These are phyloP conservation scores for Chiroxiphia lanceolata DNA, from an alignment of 2,797 vertebrate genomes.

Conservation along the genomic window DNA sequence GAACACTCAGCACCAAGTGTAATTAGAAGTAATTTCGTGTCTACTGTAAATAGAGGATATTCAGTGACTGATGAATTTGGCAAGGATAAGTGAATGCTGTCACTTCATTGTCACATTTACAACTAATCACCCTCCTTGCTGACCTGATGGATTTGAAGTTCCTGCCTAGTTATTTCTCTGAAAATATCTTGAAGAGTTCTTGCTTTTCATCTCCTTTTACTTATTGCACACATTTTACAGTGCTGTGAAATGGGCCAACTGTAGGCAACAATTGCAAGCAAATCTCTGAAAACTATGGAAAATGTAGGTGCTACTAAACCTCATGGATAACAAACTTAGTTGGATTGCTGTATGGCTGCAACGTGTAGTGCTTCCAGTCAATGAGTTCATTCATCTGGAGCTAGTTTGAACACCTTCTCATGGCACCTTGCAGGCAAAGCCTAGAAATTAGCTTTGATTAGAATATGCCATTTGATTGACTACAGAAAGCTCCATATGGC, in stretches of 20 bases:
- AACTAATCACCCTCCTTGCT: not conserved
- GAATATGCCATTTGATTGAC: not conserved
- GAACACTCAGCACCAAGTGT: not conserved
- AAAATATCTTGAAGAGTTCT: not conserved
- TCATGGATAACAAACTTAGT: not conserved
- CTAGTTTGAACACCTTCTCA: not conserved
- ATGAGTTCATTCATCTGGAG: not conserved
- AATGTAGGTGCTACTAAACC: not conserved
- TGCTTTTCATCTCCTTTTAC: not conserved
- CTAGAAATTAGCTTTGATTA: not conserved
- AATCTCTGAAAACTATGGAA: not conserved
- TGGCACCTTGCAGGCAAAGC: not conserved
- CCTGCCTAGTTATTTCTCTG: not conserved
- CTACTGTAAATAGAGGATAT: not conserved
- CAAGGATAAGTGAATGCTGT: not conserved
- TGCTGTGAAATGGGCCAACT: not conserved
- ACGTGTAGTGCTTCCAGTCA: not conserved
- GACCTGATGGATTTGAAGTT: not conserved
- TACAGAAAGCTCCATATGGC: constrained; percentile 16
- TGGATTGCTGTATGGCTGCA: not conserved
- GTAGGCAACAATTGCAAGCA: not conserved
- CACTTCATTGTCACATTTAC: not conserved
- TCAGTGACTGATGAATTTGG: not conserved
- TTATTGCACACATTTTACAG: not conserved
- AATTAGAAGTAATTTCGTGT: not conserved